A percentile compares a stretch with the other conserved stretches of the same genome.
These are phyloP conservation scores for Amiota communis DNA, from an alignment of 2,888 invertebrate species.

Conservation along the genomic window DNA sequence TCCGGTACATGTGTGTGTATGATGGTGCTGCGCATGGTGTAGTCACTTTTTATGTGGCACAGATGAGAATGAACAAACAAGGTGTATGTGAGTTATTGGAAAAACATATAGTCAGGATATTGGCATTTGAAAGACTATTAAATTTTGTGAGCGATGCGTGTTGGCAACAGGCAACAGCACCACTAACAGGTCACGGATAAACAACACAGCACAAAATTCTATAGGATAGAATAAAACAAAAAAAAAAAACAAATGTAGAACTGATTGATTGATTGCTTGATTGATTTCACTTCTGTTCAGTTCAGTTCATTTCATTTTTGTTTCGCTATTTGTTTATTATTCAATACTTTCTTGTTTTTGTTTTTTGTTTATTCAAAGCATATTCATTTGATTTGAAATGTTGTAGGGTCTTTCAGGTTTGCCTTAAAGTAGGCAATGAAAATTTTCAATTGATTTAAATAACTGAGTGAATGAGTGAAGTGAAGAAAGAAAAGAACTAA, in stretches of 20 bases:
- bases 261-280: neutral
- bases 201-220: neutral
- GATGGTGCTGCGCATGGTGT: neutral
- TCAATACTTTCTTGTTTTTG: too few relatives aligned
- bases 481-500: too few relatives aligned
- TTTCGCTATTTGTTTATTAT: too few relatives aligned
- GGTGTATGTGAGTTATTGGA: neutral
- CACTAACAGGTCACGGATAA: neutral
- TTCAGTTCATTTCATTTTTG: too few relatives aligned
- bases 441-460: too few relatives aligned
- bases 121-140: slow-evolving; percentile 10
- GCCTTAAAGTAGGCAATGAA: too few relatives aligned
- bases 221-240: neutral
- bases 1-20: neutral
- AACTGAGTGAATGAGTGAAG: too few relatives aligned
- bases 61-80: neutral
- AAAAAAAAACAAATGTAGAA: neutral
- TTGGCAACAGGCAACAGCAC: neutral
- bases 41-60: neutral
- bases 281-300: too few relatives aligned
- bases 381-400: too few relatives aligned
- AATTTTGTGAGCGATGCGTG: neutral
- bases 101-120: neutral
- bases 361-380: too few relatives aligned
- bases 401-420: too few relatives aligned